Percentiles rank a stretch among this genome's conserved stretches.
phyloP scores from a whole-genome alignment of 1,140 invertebrate genomes.

The Asbolus verrucosus region DNA sequence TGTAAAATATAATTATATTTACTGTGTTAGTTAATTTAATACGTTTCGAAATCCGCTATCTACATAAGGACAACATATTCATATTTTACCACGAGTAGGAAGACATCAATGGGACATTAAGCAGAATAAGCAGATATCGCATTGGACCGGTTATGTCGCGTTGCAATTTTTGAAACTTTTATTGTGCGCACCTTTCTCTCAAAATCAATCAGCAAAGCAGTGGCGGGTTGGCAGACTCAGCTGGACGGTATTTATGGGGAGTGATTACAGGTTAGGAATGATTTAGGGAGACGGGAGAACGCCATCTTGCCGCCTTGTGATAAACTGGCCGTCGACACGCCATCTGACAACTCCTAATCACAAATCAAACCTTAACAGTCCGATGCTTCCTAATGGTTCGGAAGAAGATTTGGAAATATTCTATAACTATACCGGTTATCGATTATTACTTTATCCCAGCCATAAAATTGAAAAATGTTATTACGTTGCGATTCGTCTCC shows the following conservation, averaged over 20 bases:
- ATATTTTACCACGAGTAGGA: not conserved
- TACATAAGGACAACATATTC: slow-evolving; percentile 3
- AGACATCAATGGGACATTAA: not conserved
- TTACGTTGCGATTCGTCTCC: not conserved
- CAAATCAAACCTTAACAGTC: slow-evolving; percentile 51
- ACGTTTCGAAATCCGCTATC: slow-evolving; percentile 29
- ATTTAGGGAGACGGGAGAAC: slow-evolving; percentile 58
- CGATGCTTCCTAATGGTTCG: slow-evolving; percentile 21
- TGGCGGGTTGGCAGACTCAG: slow-evolving; percentile 47
- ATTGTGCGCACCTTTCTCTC: not conserved
- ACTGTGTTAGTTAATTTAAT: slow-evolving; percentile 15
- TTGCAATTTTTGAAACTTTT: not conserved
- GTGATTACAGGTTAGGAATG: slow-evolving; percentile 62
- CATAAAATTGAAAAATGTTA: slow-evolving; percentile 2
- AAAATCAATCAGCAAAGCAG: slow-evolving; percentile 54
- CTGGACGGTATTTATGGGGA: slow-evolving; percentile 60
- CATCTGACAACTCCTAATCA: slow-evolving; percentile 61
- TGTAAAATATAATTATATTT: slow-evolving; percentile 25
- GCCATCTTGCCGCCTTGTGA: slow-evolving; percentile 60
- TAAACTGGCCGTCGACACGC: slow-evolving; percentile 60
- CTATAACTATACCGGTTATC: slow-evolving; percentile 14
- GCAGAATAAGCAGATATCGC: not conserved
- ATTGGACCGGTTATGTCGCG: not conserved
- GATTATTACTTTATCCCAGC: slow-evolving; percentile 22
- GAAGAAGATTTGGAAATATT: slow-evolving; percentile 33